phyloP scores from a whole-genome alignment of 2,113 vertebrate species.

The Erythrolamprus reginae region DNA sequence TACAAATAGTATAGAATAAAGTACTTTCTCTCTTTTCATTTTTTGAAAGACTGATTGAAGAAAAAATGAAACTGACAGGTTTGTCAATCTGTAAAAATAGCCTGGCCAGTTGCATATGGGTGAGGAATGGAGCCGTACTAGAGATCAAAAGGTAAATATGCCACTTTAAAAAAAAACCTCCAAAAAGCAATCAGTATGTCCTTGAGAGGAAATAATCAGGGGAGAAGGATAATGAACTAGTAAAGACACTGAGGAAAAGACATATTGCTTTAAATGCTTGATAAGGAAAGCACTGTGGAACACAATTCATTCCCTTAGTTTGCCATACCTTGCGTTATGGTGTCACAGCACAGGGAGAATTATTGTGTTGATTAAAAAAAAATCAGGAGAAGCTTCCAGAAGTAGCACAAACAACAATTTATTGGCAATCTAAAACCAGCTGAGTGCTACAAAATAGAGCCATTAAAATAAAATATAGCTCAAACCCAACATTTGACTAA shows the following conservation, averaged over 20 bases:
- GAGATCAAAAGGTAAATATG: not conserved
- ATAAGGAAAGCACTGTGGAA: slow-evolving; percentile 16
- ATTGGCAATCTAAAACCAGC: slow-evolving; percentile 61
- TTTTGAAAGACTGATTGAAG: not conserved
- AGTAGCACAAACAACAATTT: slow-evolving; percentile 60
- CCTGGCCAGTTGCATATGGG: not conserved
- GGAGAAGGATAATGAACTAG: slow-evolving; percentile 5
- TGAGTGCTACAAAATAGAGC: slow-evolving; percentile 51
- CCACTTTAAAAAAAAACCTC: not conserved
- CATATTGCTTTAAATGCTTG: not conserved
- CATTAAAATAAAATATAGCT: slow-evolving; percentile 62
- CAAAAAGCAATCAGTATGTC: slow-evolving; percentile 27
- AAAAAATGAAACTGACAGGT: not conserved
- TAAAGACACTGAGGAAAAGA: not conserved
- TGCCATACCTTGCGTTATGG: not conserved
- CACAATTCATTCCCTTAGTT: not conserved
- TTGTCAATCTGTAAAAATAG: not conserved
- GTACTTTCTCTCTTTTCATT: not conserved
- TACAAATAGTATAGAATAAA: not conserved
- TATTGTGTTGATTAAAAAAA: slow-evolving; percentile 50
- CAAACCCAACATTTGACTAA: slow-evolving; percentile 57
- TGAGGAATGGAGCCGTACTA: not conserved
- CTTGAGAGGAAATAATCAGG: slow-evolving; percentile 19
- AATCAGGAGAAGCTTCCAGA: slow-evolving; percentile 45
- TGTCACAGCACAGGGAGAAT: slow-evolving; percentile 18